These are phyloP conservation scores for Varanus komodoensis DNA, from an alignment of 2,113 vertebrate species.

Conservation along the genomic window DNA sequence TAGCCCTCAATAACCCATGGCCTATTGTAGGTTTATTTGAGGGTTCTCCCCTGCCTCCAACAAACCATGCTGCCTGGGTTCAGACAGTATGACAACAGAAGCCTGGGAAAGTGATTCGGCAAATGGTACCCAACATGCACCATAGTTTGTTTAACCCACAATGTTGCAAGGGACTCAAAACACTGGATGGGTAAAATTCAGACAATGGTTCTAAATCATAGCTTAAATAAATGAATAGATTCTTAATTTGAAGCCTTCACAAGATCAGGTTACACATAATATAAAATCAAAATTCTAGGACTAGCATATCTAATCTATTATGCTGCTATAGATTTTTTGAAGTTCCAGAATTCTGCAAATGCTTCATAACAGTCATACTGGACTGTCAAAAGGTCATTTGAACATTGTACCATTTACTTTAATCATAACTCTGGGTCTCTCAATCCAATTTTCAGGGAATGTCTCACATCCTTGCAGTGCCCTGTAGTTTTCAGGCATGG, in stretches of 20 bases:
- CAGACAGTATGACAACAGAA: too few relatives aligned
- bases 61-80: too few relatives aligned
- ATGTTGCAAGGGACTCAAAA: background rate
- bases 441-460: slow-evolving; percentile 15
- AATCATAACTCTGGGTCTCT: background rate
- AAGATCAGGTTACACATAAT: background rate
- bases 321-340: background rate
- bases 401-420: background rate
- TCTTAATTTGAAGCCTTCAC: background rate
- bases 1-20: too few relatives aligned
- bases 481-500: background rate
- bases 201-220: background rate
- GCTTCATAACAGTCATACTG: background rate
- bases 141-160: background rate
- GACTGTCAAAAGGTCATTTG: background rate
- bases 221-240: background rate
- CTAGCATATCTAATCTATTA: background rate
- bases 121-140: too few relatives aligned
- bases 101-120: too few relatives aligned
- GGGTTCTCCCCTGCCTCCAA: too few relatives aligned
- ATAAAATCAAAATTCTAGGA: background rate
- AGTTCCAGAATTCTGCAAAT: background rate
- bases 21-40: too few relatives aligned
- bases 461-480: background rate
- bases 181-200: slow-evolving; percentile 46